Evolutionary conservation across 23 tunicate species (phyloP), one percentile per base, ranked within the genome.

Genomic region (Halocynthia roretzi): DNA sequence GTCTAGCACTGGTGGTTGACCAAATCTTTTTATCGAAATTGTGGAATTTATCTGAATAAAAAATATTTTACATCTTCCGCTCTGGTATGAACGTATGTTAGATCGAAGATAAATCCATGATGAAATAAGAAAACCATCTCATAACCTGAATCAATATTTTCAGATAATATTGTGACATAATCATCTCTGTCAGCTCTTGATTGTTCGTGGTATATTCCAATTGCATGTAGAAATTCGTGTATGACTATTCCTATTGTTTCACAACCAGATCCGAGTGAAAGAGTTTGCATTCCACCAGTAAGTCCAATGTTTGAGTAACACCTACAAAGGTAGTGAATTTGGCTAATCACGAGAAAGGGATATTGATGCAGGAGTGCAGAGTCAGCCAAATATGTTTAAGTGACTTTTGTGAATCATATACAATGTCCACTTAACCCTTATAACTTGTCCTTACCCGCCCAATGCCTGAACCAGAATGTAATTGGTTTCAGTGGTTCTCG

Each of bases 401-500:
- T 31, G 44, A 31, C 44, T 31, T 31, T 31, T 1, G 44, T 31
- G 44, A 31, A 31, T 31, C 44, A 31, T 31, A 31, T 31, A 31
- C 44, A 31, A 31, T 31, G 44, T 31, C 4, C 44, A 31, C 17
- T 14, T 15, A n/a, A 58, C 15, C 15, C 1, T 15, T 58, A 58
- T 58, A 58, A 58, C 15, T 14, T 58, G 63, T 15, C 17, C 63
- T 14, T 71, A 74, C 97, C 97, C 97, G 62, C 76, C 77, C 8
- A 77, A 56, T 49, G 85, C 72, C 56, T 67, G 69, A 51, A 70
- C 76, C 8, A n/a, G 8, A 50, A 91, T 76, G 70, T 85, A 91
- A 63, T 91, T 67, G 48, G 60, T 70, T 62, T 91, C 97, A 57
- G 58, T 58, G 5, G 84, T 85, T 77, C 91, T 63, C 23, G 80